Base-by-base conservation (phyloP, 1,140 invertebrate genomes). In the Galendromus occidentalis region DNA sequence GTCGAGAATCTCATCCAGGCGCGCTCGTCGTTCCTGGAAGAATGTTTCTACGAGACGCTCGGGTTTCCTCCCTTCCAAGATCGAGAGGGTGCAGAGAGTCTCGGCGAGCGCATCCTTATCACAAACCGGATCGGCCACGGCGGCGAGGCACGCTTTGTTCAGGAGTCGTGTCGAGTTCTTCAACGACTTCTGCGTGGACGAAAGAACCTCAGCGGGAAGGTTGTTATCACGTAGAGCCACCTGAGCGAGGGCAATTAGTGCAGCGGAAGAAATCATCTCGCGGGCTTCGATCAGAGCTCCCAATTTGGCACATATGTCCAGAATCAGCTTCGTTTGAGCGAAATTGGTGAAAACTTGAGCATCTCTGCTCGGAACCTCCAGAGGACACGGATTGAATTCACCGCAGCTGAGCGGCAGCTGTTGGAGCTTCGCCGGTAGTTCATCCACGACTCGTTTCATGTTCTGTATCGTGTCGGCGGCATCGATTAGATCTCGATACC, bases 401-500 rank as follows among this genome's bases (percentile, higher is more conserved):
- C 25, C 51, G 33, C 51, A 59, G 22, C 51, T 17, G 33, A 25
- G 14, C 12, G 51, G 51, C 22, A 59, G 22, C 51, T 59, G 51
- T 14, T 33, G 51, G 14, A 59, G 22, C 20, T 22, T 59, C 1
- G 51, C n/a, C 14, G 51, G 51, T 22, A 59, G 33, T 25, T 59
- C 51, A 22, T 59, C 51, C 14, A 33, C 51, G 25, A 59, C 17
- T 9, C 25, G 12, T 22, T 63, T 51, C 67, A 71, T 66, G 14
- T 55, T 63, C 55, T 51, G 39, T 59, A 72, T 72, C 30, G 71
- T 71, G 55, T 75, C 71, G 2, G 75, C 75, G 20, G 74, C 74
- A 25, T 76, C 73, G 18, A 75, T 66, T n/a, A 75, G 71, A 44
- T 76, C 74, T 44, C 75, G 65, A 65, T 75, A 75, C 41, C 74